Conservation (phyloP, 2,113 vertebrate genomes). For the Agelaius phoeniceus region DNA sequence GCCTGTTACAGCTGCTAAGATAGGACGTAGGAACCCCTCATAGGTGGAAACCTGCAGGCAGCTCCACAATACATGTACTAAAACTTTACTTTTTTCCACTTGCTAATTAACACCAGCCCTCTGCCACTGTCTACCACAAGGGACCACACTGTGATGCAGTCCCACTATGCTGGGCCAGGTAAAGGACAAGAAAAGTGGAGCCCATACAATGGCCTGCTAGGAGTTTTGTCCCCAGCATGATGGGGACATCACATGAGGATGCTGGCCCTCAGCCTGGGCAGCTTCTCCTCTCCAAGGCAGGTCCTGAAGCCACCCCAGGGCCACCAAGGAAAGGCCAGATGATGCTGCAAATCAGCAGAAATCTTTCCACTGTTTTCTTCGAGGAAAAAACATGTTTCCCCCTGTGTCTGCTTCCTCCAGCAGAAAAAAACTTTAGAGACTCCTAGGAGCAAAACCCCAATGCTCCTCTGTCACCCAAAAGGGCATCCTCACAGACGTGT, state of each 20-base stretch:
- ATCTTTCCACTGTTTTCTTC: neutral
- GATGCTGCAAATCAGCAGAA: neutral
- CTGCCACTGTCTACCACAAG: rapidly evolving
- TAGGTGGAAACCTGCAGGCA: neutral
- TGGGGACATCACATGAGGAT: neutral
- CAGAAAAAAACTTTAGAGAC: neutral
- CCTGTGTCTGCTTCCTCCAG: neutral
- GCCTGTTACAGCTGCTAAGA: neutral
- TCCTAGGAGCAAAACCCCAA: neutral
- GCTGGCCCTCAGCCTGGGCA: neutral
- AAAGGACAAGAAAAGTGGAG: neutral
- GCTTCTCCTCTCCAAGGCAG: neutral
- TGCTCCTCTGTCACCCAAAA: neutral
- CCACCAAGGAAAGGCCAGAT: neutral
- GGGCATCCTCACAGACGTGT: rapidly evolving
- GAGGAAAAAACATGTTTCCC: neutral
- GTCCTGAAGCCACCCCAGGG: neutral
- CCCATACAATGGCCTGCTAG: no score
- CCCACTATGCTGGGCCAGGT: neutral
- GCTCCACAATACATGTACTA: neutral
- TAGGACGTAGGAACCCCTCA: neutral
- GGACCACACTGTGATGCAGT: neutral
- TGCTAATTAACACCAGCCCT: neutral
- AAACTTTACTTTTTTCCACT: neutral
- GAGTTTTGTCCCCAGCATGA: neutral